Evolutionary conservation across 1,140 invertebrate genomes (phyloP).

Genomic region (Nasonia giraulti): DNA sequence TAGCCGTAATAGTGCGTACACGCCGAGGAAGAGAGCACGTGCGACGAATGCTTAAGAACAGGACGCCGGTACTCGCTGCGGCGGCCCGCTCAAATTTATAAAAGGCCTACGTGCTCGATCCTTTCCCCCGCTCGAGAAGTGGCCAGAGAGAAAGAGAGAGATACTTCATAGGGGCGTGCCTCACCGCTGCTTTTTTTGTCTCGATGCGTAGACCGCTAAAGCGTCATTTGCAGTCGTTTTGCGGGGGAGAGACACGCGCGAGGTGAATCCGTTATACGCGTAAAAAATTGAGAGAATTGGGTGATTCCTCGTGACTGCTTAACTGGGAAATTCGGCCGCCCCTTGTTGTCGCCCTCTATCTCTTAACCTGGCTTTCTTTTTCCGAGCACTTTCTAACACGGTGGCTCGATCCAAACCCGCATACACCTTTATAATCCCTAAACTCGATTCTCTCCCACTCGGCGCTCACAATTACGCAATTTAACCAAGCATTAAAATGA

Average conservation of each 20-base stretch:
- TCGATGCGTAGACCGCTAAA: conserved; percentile 48
- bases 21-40: conserved; percentile 56
- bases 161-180: not conserved
- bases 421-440: conserved; percentile 37
- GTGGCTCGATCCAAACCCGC: not conserved
- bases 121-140: not conserved
- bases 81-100: conserved; percentile 68
- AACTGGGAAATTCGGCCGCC: no score
- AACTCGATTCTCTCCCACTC: conserved; percentile 28
- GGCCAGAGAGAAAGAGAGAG: not conserved
- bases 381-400: conserved; percentile 14
- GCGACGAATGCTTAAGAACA: conserved; percentile 65
- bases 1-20: not conserved
- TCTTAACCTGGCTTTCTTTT: not conserved
- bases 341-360: conserved; percentile 40
- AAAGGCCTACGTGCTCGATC: conserved; percentile 66
- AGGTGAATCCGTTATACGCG: conserved; percentile 56
- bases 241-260: conserved; percentile 58
- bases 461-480: conserved; percentile 66
- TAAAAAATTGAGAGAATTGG: not conserved
- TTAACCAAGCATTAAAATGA: conserved; percentile 68
- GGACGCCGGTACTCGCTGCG: conserved; percentile 56
- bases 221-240: conserved; percentile 70
- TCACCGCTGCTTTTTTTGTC: not conserved
- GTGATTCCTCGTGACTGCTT: not conserved